Conservation (phyloP, 2,797 vertebrate genomes). For the Tachyglossus aculeatus region DNA sequence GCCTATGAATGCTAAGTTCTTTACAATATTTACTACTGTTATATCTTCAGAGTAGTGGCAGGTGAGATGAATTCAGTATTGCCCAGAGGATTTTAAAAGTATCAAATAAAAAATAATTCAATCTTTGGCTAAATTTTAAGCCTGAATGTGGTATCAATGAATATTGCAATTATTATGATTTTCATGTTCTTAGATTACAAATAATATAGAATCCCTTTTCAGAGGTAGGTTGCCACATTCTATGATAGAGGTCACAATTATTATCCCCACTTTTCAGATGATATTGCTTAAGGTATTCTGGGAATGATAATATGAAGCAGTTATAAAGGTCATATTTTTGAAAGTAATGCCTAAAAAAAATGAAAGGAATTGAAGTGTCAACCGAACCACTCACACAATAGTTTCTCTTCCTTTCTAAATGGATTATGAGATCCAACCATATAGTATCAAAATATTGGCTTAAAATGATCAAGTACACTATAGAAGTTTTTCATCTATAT, state of each 20-base stretch:
- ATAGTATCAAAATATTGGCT: no score
- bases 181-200: conserved; percentile 12
- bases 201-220: conserved; percentile 19
- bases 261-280: conserved; percentile 21
- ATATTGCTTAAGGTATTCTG: neutral
- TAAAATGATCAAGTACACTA: no score
- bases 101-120: conserved; percentile 37
- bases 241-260: neutral
- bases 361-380: no score
- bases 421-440: no score
- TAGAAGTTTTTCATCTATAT: no score
- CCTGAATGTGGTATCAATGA: neutral
- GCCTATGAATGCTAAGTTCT: conserved; percentile 63
- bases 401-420: no score
- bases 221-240: neutral
- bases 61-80: conserved; percentile 38
- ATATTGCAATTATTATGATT: no score
- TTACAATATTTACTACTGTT: conserved; percentile 54
- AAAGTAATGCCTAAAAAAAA: conserved; percentile 9
- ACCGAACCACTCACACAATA: no score
- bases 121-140: conserved; percentile 19
- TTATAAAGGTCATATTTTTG: neutral
- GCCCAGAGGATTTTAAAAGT: conserved; percentile 54
- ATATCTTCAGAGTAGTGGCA: conserved; percentile 53
- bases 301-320: neutral